Conservation (phyloP, 1,140 invertebrate species). For the Pararge aegeria region DNA sequence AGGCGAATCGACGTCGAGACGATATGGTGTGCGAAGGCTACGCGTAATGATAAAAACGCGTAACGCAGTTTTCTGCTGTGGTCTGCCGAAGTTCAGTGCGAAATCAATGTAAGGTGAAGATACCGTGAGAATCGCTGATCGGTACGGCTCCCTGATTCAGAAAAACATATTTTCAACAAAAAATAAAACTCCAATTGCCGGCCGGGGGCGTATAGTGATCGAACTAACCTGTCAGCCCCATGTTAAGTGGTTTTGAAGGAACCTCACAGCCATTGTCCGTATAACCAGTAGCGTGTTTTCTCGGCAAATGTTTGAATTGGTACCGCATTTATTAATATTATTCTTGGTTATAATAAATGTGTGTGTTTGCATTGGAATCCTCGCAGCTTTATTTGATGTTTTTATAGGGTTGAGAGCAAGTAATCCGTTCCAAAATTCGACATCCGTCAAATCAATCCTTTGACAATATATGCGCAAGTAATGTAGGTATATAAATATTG, state of each 20-base stretch:
- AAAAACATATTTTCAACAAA: conserved; percentile 69
- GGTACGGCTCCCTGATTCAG: conserved; percentile 57
- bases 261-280: conserved; percentile 66
- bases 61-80: too few relatives aligned
- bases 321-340: conserved; percentile 65
- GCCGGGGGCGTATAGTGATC: conserved; percentile 72
- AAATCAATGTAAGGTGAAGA: conserved; percentile 35
- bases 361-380: conserved; percentile 55
- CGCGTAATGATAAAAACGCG: too few relatives aligned
- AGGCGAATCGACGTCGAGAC: too few relatives aligned
- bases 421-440: conserved; percentile 38
- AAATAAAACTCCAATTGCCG: conserved; percentile 66
- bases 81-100: conserved; percentile 30
- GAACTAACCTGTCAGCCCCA: conserved; percentile 78
- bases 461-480: background rate
- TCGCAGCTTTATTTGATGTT: conserved; percentile 51
- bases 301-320: conserved; percentile 71
- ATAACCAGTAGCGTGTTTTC: conserved; percentile 74
- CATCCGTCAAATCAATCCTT: conserved; percentile 11
- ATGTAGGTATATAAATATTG: background rate
- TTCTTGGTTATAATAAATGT: conserved; percentile 45
- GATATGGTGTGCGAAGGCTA: too few relatives aligned
- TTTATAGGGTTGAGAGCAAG: conserved; percentile 41
- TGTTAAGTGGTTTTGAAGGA: conserved; percentile 76
- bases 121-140: conserved; percentile 62